These are phyloP conservation scores for Cerastis rubricosa DNA, from an alignment of 2,888 invertebrate species.

Conservation along the genomic window DNA sequence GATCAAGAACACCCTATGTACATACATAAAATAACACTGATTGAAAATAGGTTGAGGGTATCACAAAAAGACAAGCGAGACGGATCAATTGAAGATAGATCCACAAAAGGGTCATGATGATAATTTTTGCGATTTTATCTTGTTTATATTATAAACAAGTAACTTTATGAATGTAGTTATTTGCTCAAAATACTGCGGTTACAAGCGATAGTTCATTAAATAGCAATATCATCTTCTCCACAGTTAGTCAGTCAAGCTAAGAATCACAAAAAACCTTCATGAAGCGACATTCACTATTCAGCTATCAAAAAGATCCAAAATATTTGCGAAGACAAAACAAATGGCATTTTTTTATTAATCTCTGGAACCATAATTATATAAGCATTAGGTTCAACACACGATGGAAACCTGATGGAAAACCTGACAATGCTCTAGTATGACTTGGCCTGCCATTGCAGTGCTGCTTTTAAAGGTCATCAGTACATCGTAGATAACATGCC, in stretches of 20 bases:
- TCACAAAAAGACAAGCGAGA: neutral
- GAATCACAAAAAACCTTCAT: neutral
- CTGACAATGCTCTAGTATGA: conserved; percentile 2
- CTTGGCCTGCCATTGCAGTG: neutral
- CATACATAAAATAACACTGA: neutral
- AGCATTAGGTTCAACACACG: neutral
- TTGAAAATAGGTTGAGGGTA: neutral
- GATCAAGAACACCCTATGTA: neutral
- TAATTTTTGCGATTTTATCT: neutral
- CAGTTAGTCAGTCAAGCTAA: neutral
- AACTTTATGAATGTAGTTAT: neutral
- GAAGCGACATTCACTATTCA: neutral
- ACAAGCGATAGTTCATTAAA: neutral
- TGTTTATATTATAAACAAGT: neutral
- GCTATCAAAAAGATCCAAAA: too few relatives aligned
- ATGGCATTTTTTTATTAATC: neutral
- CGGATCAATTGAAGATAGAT: neutral
- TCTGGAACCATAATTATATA: too few relatives aligned
- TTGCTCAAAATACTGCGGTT: neutral
- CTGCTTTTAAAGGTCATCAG: neutral
- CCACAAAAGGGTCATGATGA: neutral
- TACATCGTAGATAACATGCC: neutral
- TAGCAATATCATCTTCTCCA: neutral
- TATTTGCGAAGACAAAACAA: neutral
- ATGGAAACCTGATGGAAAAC: neutral